Percentiles rank a stretch among this genome's conserved stretches.
Evolutionary conservation across 2,113 vertebrate species (phyloP).

Genomic region (Ibidorhyncha struthersii): DNA sequence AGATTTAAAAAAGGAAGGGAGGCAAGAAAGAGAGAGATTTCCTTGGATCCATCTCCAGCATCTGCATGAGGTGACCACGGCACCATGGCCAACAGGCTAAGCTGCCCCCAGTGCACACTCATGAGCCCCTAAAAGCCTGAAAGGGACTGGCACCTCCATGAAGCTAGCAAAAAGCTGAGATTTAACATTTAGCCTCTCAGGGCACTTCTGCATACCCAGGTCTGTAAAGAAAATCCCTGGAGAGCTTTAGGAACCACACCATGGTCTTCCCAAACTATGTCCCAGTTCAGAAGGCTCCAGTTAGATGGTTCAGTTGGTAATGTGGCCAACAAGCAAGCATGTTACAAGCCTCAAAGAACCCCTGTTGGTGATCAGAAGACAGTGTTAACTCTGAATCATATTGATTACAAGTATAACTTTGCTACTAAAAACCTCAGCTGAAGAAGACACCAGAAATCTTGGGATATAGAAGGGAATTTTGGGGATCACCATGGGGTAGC

Average conservation of each 20-base stretch:
- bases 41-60: neutral
- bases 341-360: neutral
- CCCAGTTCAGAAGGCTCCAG: neutral
- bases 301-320: neutral
- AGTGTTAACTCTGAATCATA: neutral
- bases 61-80: neutral
- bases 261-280: neutral
- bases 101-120: neutral
- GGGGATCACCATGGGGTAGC: neutral
- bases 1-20: neutral
- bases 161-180: neutral
- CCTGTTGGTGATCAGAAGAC: neutral
- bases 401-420: neutral
- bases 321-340: neutral
- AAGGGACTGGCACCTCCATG: neutral
- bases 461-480: neutral
- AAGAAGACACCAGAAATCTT: neutral
- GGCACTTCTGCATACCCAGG: neutral
- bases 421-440: neutral
- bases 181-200: neutral
- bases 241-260: neutral
- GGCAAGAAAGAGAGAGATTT: neutral
- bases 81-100: neutral
- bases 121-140: neutral
- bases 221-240: neutral